phyloP scores from a whole-genome alignment of 2,888 invertebrate genomes.

The Diadegma fenestrale region DNA sequence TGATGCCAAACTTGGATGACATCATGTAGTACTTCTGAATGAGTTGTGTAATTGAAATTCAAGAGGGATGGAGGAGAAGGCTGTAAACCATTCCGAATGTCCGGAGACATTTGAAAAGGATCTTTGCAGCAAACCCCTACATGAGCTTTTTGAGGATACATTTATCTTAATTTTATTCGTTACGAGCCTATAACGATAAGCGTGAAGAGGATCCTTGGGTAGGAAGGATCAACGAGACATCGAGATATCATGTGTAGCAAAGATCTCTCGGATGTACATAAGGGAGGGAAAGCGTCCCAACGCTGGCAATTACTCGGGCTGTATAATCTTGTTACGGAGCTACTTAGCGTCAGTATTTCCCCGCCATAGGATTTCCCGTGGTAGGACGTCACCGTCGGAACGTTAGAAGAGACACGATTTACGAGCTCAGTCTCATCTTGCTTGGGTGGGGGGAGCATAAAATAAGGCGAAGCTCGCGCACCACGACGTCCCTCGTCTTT shows the following conservation, averaged over 20 bases:
- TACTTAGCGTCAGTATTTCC: constrained; percentile 75
- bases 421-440: constrained; percentile 68
- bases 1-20: too few species aligned
- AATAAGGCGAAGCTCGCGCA: constrained; percentile 46
- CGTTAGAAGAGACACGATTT: constrained; percentile 74
- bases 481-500: constrained; percentile 11
- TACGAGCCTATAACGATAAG: background rate
- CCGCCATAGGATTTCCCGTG: constrained; percentile 57
- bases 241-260: constrained; percentile 28
- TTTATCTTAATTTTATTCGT: constrained; percentile 1
- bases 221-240: constrained; percentile 10
- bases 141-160: background rate
- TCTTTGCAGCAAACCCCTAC: background rate
- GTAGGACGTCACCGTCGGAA: constrained; percentile 61
- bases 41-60: too few species aligned
- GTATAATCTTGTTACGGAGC: constrained; percentile 72
- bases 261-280: constrained; percentile 27
- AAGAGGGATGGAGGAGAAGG: too few species aligned
- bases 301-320: constrained; percentile 71
- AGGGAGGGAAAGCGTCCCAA: constrained; percentile 67
- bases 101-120: background rate
- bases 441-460: constrained; percentile 53
- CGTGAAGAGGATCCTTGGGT: background rate
- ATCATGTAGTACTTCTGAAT: too few species aligned
- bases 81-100: background rate